Base-by-base conservation (phyloP, 2,113 vertebrate species). In the Capreolus pygargus region DNA sequence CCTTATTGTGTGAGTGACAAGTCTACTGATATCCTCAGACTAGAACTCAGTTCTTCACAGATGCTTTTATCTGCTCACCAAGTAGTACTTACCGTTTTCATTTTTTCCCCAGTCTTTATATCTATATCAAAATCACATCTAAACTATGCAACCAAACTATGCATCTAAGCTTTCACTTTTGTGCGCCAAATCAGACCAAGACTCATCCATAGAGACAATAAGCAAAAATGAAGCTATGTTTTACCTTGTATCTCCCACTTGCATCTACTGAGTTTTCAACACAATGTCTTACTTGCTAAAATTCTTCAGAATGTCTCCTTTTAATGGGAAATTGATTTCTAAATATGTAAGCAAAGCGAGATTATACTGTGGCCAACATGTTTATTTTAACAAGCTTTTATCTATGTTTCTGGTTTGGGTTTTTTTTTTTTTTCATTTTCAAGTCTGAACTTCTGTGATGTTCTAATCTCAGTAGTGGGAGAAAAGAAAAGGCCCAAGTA, bases 311-410 rank as follows among this genome's bases (percentile, higher is more conserved):
- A 84, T 21, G 55, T 12, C 52, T 86, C 30, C 23, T 89, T 94
- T 94, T 85, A 85, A 86, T 82, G 21, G 30, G 8, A 94, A 93
- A 83, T 36, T 57, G 45, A 86, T 89, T 82, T 92, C 21, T 76
- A 96, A 94, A 94, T 81, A 85, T 82, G 2, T 82, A 85, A 81
- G 91, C 21, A 92, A 89, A 92, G 76, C n/a, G 94, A 88, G 88
- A 85, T n/a, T 89, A 23, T 92, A 54, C 47, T 70, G 27, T 17
- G 76, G 43, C 36, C 16, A 92, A 93, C 82, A 86, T 78, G 6
- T 91, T 96, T 82, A 36, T 86, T 82, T 83, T 36, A 85, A 81
- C 78, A 39, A 14, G 25, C 17, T 95, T 93, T 82, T 55, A 28
- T 70, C 33, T 85, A 4, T 81, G 74, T 64, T 78, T 85, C n/a